A percentile compares a stretch with the other conserved stretches of the same genome.
Evolutionary conservation across 2,797 vertebrate species (phyloP).

Genomic region (Platyrinchus mystaceus): DNA sequence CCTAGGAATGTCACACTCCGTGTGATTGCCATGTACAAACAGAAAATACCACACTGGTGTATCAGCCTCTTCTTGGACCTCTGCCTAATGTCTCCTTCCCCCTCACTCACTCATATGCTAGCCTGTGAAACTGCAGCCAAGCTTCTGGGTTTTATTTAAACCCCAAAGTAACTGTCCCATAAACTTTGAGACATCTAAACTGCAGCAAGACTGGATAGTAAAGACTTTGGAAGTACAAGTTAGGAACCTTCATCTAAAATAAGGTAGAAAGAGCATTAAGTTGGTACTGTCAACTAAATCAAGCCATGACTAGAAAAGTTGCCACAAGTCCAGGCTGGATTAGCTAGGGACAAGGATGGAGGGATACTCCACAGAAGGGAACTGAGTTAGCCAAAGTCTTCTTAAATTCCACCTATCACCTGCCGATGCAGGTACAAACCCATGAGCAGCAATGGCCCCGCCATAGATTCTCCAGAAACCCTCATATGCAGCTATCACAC

Average conservation of each 20-base stretch:
- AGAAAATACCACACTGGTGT: conserved; percentile 23
- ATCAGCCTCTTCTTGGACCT: conserved; percentile 24
- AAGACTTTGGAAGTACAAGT: neutral
- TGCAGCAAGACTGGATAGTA: neutral
- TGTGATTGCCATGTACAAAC: neutral
- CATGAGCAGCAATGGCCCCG: fast-evolving
- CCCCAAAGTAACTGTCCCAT: neutral
- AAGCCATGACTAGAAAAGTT: neutral
- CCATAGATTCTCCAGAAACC: neutral
- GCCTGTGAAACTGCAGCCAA: neutral
- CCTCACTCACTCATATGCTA: conserved; percentile 7
- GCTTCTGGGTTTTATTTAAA: neutral
- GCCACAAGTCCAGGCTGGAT: neutral
- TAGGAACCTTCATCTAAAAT: neutral
- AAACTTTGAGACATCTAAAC: neutral
- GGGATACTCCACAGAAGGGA: neutral
- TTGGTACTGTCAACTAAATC: neutral
- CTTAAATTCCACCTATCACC: neutral
- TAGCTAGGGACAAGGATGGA: neutral
- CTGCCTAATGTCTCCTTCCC: conserved; percentile 20
- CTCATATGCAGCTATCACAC: neutral
- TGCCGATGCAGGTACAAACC: neutral
- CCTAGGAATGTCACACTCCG: conserved; percentile 21
- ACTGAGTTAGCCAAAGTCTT: neutral
- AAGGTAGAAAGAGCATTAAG: neutral